Base-by-base conservation (phyloP, 2,888 invertebrate species). In the Parthenolecanium corni region DNA sequence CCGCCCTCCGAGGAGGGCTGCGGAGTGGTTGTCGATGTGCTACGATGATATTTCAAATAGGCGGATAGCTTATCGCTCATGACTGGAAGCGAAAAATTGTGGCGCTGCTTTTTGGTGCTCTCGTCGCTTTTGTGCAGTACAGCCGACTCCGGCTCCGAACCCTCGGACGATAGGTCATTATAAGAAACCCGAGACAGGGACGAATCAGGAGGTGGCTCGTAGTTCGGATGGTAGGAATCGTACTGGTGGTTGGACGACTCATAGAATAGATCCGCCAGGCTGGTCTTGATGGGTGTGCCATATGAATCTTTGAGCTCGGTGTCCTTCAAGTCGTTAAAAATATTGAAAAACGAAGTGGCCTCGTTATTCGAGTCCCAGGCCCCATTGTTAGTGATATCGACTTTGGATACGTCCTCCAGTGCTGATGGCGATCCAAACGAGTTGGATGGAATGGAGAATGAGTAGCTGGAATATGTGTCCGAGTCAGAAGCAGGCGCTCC, bases 401-500 rank as follows among this genome's bases (percentile, higher is more conserved):
- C 54, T 56, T 66, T 66, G n/a, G 64, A 57, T 9, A 57, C 65
- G 25, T 65, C 65, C 16, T 66, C 71, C 71, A 54, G 75, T 72
- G 54, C 71, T 70, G 51, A 64, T 31, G 67, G 66, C n/a, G 66
- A 31, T 11, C 66, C 66, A 49, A 67, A 68, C 2, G 66, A 66
- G 5, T 64, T 52, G 2, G 68, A 68, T n/a, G 69, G 67, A 12
- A 67, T 66, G 31, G 66, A 47, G 38, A 63, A 63, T 36, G 63
- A 53, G 23, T 44, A 63, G n/a, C 63, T 63, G 6, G 63, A 42
- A 18, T 44, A 36, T 25, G 52, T 42, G 12, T 63, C 18, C 6
- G 47, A 23, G 21, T 44, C 25, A 20, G 68, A 66, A 21, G 62
- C 64, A 9, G 66, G 66, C 2, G 66, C 49, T 24, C 64, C 63